Percentiles rank a stretch among this genome's conserved stretches.
These are phyloP conservation scores for Syngnathoides biaculeatus DNA, from an alignment of 2,113 vertebrate genomes.

Conservation along the genomic window DNA sequence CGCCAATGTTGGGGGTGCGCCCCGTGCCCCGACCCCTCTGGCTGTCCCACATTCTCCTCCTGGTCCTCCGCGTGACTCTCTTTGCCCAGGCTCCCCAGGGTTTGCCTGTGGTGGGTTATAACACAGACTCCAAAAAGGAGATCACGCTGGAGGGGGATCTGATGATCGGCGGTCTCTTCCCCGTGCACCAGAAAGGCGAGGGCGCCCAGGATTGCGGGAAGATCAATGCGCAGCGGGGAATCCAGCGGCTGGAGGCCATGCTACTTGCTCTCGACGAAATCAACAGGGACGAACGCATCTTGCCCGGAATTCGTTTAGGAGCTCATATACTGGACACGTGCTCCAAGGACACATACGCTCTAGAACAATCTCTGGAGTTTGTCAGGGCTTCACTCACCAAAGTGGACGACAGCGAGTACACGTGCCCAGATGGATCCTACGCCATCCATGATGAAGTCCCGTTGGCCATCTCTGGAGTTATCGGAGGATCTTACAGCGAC, in stretches of 20 bases:
- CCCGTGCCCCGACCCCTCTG: conserved; percentile 53
- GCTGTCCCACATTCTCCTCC: conserved; percentile 54
- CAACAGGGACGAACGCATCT: conserved; percentile 84
- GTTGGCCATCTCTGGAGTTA: conserved; percentile 91
- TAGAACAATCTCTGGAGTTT: conserved; percentile 96
- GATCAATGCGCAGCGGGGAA: conserved; percentile 93
- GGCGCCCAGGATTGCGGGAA: conserved; percentile 87
- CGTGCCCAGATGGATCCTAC: conserved; percentile 93
- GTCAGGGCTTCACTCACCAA: conserved; percentile 92
- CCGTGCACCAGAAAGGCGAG: conserved; percentile 91
- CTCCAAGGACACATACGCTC: conserved; percentile 95
- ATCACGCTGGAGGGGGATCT: conserved; percentile 91
- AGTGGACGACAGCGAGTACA: conserved; percentile 91
- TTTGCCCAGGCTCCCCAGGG: conserved; percentile 50
- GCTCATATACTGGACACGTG: conserved; percentile 96
- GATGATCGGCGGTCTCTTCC: conserved; percentile 94
- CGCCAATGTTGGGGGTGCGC: conserved; percentile 52
- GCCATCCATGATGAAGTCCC: conserved; percentile 89
- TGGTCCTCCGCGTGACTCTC: conserved; percentile 49
- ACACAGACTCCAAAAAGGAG: conserved; percentile 81
- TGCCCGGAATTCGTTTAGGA: conserved; percentile 86
- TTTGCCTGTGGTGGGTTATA: conserved; percentile 62
- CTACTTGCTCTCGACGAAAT: conserved; percentile 92
- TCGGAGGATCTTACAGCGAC: conserved; percentile 96
- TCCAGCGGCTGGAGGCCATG: conserved; percentile 98